phyloP scores from a whole-genome alignment of 2,797 vertebrate genomes.

The Tolypeutes matacus region DNA sequence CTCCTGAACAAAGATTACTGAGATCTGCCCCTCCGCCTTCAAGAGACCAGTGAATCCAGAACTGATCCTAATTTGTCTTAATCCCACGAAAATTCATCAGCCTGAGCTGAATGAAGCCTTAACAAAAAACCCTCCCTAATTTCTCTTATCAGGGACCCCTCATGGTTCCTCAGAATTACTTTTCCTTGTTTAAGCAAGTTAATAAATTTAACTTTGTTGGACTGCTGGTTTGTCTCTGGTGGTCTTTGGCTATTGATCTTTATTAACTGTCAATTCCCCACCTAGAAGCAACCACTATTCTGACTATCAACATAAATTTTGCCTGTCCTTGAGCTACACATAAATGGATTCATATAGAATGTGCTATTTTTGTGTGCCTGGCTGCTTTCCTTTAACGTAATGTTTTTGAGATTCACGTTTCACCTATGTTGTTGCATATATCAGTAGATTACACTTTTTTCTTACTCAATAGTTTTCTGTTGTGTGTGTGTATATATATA shows the following conservation, averaged over 20 bases:
- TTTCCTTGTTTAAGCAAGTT: neutral
- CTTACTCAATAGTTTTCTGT: neutral
- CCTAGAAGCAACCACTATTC: neutral
- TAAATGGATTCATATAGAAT: neutral
- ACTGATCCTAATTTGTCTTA: too few relatives aligned
- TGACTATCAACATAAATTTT: neutral
- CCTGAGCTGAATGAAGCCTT: neutral
- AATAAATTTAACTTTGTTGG: neutral
- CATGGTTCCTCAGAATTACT: neutral
- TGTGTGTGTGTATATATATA: neutral
- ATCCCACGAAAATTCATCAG: too few relatives aligned
- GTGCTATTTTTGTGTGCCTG: neutral
- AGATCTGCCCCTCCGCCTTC: too few relatives aligned
- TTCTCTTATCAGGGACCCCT: neutral
- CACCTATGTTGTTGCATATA: neutral
- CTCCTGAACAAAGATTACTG: too few relatives aligned
- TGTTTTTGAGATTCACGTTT: constrained; percentile 1
- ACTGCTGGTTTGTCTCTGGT: neutral
- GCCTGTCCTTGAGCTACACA: neutral
- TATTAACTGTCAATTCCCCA: neutral
- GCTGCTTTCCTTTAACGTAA: neutral
- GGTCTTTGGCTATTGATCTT: neutral
- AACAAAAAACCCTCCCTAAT: neutral
- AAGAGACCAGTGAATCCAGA: too few relatives aligned
- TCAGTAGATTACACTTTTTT: neutral